Conservation (phyloP, 2,888 invertebrate genomes). For the Eupithecia centaureata region DNA sequence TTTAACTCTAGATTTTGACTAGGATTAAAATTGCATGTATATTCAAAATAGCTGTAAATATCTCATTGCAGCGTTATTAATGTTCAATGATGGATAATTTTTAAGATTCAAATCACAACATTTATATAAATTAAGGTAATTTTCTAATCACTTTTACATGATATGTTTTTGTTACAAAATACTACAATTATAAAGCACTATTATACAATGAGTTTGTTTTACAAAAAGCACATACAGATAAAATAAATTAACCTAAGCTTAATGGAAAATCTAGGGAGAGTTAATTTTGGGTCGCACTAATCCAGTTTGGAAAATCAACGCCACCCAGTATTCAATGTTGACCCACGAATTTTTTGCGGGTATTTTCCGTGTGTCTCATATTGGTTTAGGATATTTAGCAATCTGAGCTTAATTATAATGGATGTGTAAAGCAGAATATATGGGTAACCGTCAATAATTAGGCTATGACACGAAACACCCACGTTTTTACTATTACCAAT, state of each 20-base stretch:
- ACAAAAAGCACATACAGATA: slow-evolving; percentile 11
- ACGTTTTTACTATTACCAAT: background rate
- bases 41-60: background rate
- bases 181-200: slow-evolving; percentile 44
- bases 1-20: background rate
- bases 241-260: background rate
- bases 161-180: slow-evolving; percentile 77
- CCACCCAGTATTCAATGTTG: background rate
- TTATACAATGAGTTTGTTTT: slow-evolving; percentile 12
- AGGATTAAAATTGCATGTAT: too few relatives aligned
- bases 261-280: background rate
- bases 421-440: background rate
- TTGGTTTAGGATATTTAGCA: background rate
- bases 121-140: slow-evolving; percentile 61
- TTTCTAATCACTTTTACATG: slow-evolving; percentile 71
- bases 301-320: background rate
- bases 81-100: background rate
- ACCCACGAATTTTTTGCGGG: background rate
- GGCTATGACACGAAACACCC: background rate
- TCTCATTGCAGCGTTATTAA: slow-evolving; percentile 4
- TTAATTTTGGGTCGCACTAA: background rate
- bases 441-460: background rate
- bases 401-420: background rate
- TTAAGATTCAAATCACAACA: slow-evolving; percentile 55
- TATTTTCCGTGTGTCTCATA: background rate